Evolutionary conservation across 2,888 invertebrate genomes (phyloP).

Genomic region (Drosophila affinis): DNA sequence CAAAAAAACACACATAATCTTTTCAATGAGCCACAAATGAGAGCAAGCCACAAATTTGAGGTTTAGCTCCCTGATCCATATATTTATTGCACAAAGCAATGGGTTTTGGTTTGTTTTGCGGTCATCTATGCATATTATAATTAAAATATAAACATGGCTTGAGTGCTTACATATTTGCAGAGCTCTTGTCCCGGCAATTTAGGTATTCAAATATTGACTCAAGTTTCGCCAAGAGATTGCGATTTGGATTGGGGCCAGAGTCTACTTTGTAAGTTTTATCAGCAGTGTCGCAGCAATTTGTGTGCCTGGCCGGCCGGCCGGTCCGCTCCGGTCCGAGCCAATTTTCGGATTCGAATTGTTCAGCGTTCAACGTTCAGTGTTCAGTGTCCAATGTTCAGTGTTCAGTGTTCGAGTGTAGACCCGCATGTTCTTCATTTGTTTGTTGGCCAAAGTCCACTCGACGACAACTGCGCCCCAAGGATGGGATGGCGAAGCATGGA

Average conservation of each 20-base stretch:
- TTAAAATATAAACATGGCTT: slow-evolving; percentile 28
- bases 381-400: slow-evolving; percentile 40
- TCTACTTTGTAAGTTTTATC: slow-evolving; percentile 58
- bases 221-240: slow-evolving; percentile 7
- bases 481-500: neutral
- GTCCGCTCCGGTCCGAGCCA: slow-evolving; percentile 22
- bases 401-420: slow-evolving; percentile 46
- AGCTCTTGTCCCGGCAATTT: slow-evolving; percentile 17
- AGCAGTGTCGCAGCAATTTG: slow-evolving; percentile 61
- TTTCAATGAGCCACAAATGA: neutral
- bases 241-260: neutral
- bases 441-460: slow-evolving; percentile 70
- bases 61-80: neutral
- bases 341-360: slow-evolving; percentile 68
- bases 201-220: slow-evolving; percentile 38
- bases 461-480: slow-evolving; percentile 52
- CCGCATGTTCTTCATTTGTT: slow-evolving; percentile 72
- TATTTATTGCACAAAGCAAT: slow-evolving; percentile 5
- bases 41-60: neutral
- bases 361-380: slow-evolving; percentile 41
- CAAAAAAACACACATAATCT: neutral
- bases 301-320: slow-evolving; percentile 29
- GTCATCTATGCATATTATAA: slow-evolving; percentile 10
- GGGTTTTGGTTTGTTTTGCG: slow-evolving; percentile 24
- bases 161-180: slow-evolving; percentile 18